Evolutionary conservation across 2,888 invertebrate species (phyloP).

Genomic region (Eledone cirrhosa): DNA sequence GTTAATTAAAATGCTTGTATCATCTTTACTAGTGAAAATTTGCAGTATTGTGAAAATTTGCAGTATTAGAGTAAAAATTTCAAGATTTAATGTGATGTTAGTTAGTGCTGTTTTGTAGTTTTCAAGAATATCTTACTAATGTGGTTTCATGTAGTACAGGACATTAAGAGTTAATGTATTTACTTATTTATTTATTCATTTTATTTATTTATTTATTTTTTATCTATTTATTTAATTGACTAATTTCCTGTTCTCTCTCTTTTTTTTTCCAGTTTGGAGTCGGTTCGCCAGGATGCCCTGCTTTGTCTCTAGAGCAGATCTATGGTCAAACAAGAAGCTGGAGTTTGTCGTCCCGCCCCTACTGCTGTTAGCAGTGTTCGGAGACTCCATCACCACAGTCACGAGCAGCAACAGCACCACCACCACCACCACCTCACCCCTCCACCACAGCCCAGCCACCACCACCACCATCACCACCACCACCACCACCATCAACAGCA

Average conservation of each 20-base stretch:
- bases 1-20: no score
- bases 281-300: constrained; percentile 24
- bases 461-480: constrained; percentile 16
- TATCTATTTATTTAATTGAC: neutral
- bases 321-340: constrained; percentile 28
- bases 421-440: neutral
- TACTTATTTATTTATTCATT: neutral
- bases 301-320: constrained; percentile 27
- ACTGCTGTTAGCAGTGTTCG: constrained; percentile 27
- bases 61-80: no score
- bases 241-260: neutral
- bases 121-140: no score
- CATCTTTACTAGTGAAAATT: no score
- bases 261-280: constrained; percentile 19
- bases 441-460: neutral
- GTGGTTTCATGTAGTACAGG: no score
- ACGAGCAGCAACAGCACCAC: constrained; percentile 21
- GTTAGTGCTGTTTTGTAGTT: no score
- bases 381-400: constrained; percentile 24
- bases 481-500: constrained; percentile 4
- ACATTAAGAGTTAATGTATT: no score
- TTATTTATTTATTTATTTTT: neutral
- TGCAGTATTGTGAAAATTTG: no score
- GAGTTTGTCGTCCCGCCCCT: constrained; percentile 28
- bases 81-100: no score